Evolutionary conservation across 2,888 invertebrate genomes (phyloP).

Genomic region (Dicyrtomina minuta): DNA sequence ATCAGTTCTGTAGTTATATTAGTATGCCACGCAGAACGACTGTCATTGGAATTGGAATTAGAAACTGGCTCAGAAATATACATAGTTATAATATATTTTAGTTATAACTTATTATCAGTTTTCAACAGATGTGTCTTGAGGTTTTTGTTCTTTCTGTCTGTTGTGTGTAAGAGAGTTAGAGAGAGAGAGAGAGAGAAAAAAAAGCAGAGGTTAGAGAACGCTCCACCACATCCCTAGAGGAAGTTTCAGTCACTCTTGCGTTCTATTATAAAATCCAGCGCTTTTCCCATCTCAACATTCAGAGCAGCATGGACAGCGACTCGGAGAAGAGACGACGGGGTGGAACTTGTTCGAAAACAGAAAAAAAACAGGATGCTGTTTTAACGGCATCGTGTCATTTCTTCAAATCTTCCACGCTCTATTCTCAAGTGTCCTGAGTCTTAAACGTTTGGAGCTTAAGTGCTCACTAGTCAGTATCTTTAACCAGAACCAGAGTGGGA

Average conservation of each 20-base stretch:
- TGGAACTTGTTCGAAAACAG: constrained; percentile 1
- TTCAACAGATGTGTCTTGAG: constrained; percentile 50
- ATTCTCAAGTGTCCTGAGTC: not conserved
- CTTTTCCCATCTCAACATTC: not conserved
- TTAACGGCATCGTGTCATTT: not conserved
- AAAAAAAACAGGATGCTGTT: constrained; percentile 3
- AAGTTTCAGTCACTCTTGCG: constrained; percentile 36
- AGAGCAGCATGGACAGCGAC: not conserved
- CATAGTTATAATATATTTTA: not conserved
- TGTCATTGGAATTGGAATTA: too few species aligned
- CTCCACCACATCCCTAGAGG: constrained; percentile 51
- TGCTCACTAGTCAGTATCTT: too few species aligned
- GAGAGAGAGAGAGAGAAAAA: constrained; percentile 27
- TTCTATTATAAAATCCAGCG: constrained; percentile 48
- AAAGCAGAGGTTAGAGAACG: constrained; percentile 4
- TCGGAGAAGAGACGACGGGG: too few species aligned
- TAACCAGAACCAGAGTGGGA: too few species aligned
- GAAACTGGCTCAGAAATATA: too few species aligned
- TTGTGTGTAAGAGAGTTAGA: constrained; percentile 26
- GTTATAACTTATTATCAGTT: constrained; percentile 39
- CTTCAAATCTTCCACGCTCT: not conserved
- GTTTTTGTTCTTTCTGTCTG: constrained; percentile 44
- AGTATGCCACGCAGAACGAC: too few species aligned
- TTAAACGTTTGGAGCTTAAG: too few species aligned
- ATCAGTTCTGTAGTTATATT: too few species aligned